A percentile compares a stretch with the other conserved stretches of the same genome.
These are phyloP conservation scores for Notothenia coriiceps DNA, from an alignment of 2,113 vertebrate species.

Conservation along the genomic window DNA sequence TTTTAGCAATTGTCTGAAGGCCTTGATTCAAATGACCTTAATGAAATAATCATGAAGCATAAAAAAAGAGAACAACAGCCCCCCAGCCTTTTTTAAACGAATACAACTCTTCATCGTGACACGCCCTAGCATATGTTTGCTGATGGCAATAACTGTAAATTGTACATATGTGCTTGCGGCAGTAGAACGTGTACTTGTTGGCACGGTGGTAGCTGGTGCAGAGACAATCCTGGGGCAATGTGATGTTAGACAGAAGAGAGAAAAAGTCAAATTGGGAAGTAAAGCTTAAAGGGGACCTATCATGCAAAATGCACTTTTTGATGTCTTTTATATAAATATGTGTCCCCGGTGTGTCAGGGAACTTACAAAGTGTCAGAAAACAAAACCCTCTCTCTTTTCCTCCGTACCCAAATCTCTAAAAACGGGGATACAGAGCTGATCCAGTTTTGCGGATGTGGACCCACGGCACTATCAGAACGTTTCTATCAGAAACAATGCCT, in stretches of 20 bases:
- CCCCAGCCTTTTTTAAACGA: not conserved
- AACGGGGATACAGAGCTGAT: no score
- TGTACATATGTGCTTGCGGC: conserved; percentile 26
- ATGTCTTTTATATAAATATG: no score
- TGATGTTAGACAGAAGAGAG: conserved; percentile 25
- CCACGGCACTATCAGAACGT: no score
- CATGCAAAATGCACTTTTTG: no score
- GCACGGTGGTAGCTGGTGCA: conserved; percentile 14
- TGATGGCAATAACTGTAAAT: conserved; percentile 36
- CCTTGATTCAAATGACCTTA: conserved; percentile 8
- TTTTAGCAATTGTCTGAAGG: conserved; percentile 13
- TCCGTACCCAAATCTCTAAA: no score
- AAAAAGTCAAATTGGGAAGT: conserved; percentile 9
- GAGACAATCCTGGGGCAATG: conserved; percentile 38
- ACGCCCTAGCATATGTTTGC: conserved; percentile 53
- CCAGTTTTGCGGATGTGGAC: no score
- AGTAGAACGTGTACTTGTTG: conserved; percentile 15
- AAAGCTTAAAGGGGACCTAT: no score
- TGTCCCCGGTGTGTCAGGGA: no score
- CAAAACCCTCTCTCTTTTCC: no score
- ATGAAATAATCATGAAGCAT: conserved; percentile 17
- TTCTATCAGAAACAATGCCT: no score
- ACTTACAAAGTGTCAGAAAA: no score
- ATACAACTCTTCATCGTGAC: not conserved
- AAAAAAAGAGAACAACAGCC: no score